A percentile compares a stretch with the other conserved stretches of the same genome.
phyloP scores from a whole-genome alignment of 1,140 invertebrate species.

The Caenorhabditis inopinata region DNA sequence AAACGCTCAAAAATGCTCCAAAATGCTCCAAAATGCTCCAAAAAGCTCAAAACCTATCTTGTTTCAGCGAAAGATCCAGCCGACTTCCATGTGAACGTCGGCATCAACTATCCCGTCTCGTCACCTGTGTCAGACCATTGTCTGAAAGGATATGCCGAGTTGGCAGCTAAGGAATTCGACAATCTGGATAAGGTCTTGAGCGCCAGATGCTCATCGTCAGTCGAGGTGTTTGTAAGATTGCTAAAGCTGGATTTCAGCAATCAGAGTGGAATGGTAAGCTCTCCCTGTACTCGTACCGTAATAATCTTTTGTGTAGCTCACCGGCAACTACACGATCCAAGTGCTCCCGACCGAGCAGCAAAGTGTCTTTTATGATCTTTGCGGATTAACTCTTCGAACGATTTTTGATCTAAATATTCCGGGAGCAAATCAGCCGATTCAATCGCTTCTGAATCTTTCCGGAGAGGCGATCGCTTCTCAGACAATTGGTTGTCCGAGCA shows the following conservation, averaged over 20 bases:
- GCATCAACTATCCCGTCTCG: slow-evolving; percentile 80
- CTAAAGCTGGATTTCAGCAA: slow-evolving; percentile 80
- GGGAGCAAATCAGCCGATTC: slow-evolving; percentile 82
- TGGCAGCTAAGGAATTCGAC: slow-evolving; percentile 77
- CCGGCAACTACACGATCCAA: slow-evolving; percentile 81
- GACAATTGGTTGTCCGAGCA: slow-evolving; percentile 82
- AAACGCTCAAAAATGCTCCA: no score
- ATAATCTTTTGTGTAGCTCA: slow-evolving; percentile 43
- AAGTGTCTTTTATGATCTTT: slow-evolving; percentile 86
- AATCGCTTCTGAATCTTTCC: slow-evolving; percentile 79
- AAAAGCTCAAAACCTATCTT: background rate
- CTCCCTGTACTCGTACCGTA: background rate
- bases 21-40: no score
- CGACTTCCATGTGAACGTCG: slow-evolving; percentile 86
- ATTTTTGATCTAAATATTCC: slow-evolving; percentile 91
- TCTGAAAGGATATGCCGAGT: slow-evolving; percentile 76
- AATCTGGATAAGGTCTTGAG: slow-evolving; percentile 80
- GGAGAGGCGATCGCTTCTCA: slow-evolving; percentile 70
- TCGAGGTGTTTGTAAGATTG: slow-evolving; percentile 79
- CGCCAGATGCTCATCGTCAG: slow-evolving; percentile 81
- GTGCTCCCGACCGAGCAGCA: slow-evolving; percentile 82
- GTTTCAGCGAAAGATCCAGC: slow-evolving; percentile 75
- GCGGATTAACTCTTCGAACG: slow-evolving; percentile 85
- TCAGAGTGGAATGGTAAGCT: slow-evolving; percentile 1
- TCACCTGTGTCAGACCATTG: background rate